Conservation (phyloP, 2,113 vertebrate genomes). For the Antechinus stuartii region DNA sequence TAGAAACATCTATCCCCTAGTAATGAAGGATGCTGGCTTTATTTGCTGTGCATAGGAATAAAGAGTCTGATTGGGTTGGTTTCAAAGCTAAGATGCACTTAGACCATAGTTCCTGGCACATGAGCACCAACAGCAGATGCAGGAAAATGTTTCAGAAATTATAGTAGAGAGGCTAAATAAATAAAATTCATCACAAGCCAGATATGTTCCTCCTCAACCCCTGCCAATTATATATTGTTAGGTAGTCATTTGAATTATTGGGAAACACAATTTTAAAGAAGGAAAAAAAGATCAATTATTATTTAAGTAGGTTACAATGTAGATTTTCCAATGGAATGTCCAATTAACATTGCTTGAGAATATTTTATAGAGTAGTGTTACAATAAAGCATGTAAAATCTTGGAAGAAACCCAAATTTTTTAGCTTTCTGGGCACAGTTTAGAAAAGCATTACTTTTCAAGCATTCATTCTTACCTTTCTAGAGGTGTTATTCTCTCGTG, state of each 20-base stretch:
- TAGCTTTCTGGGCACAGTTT: constrained; percentile 28
- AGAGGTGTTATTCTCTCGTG: neutral
- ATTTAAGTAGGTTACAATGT: constrained; percentile 33
- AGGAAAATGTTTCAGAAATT: neutral
- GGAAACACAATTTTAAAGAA: constrained; percentile 15
- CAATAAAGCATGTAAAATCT: neutral
- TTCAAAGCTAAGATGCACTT: neutral
- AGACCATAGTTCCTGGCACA: neutral
- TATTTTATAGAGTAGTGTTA: constrained; percentile 57
- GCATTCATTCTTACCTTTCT: neutral
- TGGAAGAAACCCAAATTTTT: constrained; percentile 15
- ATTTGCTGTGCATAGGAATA: constrained; percentile 38
- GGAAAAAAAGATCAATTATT: constrained; percentile 44
- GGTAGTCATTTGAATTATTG: neutral
- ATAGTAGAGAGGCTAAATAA: constrained; percentile 37
- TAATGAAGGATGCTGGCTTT: constrained; percentile 12
- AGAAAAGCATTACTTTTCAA: neutral
- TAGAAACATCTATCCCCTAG: constrained; percentile 4
- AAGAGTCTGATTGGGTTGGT: constrained; percentile 50
- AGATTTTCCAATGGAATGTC: constrained; percentile 46
- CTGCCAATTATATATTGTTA: neutral
- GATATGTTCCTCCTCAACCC: neutral
- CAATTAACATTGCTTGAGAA: constrained; percentile 22
- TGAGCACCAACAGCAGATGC: neutral
- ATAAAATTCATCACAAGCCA: constrained; percentile 19